Percentiles rank a stretch among this genome's conserved stretches.
These are phyloP conservation scores for Idaea aversata DNA, from an alignment of 2,888 invertebrate genomes.

Conservation along the genomic window DNA sequence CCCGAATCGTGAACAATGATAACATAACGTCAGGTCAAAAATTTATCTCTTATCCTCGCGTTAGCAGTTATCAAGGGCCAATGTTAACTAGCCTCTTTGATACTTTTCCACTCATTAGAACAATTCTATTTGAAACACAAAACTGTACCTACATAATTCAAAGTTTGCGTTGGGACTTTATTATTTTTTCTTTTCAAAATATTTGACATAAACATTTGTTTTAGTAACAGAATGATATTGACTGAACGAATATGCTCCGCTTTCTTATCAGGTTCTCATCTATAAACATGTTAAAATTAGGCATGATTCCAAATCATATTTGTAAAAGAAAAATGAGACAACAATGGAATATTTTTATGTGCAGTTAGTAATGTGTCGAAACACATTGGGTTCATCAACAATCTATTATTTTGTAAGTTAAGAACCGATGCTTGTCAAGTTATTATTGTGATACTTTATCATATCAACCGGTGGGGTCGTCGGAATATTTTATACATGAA, in stretches of 20 bases:
- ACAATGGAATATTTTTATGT: not conserved
- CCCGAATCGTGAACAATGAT: constrained; percentile 65
- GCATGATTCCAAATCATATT: not conserved
- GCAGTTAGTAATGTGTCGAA: not conserved
- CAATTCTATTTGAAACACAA: constrained; percentile 29
- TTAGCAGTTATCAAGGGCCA: constrained; percentile 41
- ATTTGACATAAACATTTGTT: not conserved
- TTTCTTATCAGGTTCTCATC: not conserved
- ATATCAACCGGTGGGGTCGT: not conserved
- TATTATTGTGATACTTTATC: not conserved
- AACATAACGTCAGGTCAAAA: constrained; percentile 45
- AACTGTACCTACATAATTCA: not conserved
- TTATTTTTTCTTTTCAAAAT: not conserved
- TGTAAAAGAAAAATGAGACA: not conserved
- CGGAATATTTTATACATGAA: not conserved
- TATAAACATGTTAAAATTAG: not conserved
- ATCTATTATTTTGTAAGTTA: not conserved
- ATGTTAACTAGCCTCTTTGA: constrained; percentile 38
- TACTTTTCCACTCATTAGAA: constrained; percentile 41
- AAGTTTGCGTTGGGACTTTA: not conserved
- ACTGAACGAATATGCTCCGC: not conserved
- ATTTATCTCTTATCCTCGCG: not conserved
- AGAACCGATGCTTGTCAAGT: not conserved
- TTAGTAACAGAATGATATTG: not conserved
- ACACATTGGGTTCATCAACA: not conserved